Conservation (phyloP, 2,797 vertebrate species). For the Silurus lanzhouensis region DNA sequence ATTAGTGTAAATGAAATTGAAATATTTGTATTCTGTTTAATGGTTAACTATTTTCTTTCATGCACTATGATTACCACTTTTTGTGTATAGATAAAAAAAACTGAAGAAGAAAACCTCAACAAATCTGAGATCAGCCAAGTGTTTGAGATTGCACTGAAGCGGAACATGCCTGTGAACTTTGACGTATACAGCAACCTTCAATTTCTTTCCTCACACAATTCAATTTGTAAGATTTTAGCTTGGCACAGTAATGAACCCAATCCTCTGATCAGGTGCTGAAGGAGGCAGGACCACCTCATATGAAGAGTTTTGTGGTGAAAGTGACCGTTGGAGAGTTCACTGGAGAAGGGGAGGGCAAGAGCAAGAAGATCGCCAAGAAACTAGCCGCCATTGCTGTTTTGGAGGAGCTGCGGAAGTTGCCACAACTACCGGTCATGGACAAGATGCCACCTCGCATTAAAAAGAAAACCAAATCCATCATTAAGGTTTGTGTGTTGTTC, state of each 20-base stretch:
- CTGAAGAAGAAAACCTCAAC: conserved; percentile 94
- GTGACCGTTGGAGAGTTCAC: conserved; percentile 90
- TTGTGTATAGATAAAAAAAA: conserved; percentile 84
- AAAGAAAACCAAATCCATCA: conserved; percentile 98
- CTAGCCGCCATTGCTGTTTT: conserved; percentile 92
- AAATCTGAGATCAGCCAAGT: conserved; percentile 99
- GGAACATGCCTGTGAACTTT: conserved; percentile 98
- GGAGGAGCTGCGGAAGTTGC: conserved; percentile 87
- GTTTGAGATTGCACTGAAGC: conserved; percentile 98
- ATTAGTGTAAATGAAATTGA: background rate
- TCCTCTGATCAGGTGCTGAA: conserved; percentile 84
- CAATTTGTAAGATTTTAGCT: conserved; percentile 2
- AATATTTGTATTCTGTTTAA: background rate
- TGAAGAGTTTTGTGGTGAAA: conserved; percentile 95
- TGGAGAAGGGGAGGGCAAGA: conserved; percentile 97
- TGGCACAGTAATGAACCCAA: background rate
- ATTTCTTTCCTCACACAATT: background rate
- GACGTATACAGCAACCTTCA: conserved; percentile 75
- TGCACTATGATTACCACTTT: background rate
- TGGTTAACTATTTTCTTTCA: background rate
- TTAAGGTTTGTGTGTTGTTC: conserved; percentile 78
- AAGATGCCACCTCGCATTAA: conserved; percentile 95
- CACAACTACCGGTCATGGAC: conserved; percentile 87
- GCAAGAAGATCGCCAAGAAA: conserved; percentile 99
- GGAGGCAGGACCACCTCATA: conserved; percentile 95